A percentile compares a stretch with the other conserved stretches of the same genome.
Evolutionary conservation across 1,140 invertebrate genomes (phyloP).

Genomic region (Cherax destructor): DNA sequence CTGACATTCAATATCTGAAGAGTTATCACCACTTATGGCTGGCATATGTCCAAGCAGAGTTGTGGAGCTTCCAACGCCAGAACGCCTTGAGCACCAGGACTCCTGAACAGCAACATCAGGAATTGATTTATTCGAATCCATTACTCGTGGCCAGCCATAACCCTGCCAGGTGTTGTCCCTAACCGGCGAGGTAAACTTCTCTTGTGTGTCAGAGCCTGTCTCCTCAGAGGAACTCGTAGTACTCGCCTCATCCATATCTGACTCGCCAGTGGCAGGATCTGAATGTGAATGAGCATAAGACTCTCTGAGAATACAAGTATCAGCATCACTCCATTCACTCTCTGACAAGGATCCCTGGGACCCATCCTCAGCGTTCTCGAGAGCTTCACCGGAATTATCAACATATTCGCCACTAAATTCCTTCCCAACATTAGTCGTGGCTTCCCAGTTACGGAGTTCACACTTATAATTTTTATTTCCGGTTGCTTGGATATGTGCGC

Average conservation of each 20-base stretch:
- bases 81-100: neutral
- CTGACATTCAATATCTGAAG: neutral
- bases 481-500: neutral
- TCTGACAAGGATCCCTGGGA: constrained; percentile 2
- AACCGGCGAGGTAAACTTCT: neutral
- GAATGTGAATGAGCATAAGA: neutral
- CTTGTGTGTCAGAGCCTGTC: neutral
- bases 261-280: neutral
- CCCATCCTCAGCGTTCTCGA: neutral
- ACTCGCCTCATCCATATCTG: neutral
- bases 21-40: neutral
- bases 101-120: neutral
- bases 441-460: neutral
- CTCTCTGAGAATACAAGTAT: constrained; percentile 37
- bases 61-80: neutral
- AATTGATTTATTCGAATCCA: neutral
- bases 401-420: neutral
- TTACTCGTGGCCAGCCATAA: neutral
- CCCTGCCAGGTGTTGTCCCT: neutral
- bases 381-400: neutral
- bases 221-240: neutral
- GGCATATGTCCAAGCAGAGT: neutral
- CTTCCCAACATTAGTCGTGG: neutral
- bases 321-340: constrained; percentile 50
- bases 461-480: constrained; percentile 7